Evolutionary conservation across 2,113 vertebrate genomes (phyloP).

Genomic region (Stegostoma tigrinum): DNA sequence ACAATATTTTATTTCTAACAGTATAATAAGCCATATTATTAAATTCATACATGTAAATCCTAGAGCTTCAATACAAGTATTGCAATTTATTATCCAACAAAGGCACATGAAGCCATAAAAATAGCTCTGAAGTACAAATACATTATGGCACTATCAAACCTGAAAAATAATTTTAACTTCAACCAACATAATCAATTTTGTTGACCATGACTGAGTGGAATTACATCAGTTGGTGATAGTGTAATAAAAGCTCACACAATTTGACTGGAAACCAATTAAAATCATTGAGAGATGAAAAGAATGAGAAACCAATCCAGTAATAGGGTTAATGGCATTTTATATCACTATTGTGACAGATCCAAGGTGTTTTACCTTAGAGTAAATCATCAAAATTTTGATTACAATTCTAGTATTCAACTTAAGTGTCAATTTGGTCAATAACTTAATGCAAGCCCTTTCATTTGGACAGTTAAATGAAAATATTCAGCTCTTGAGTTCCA

Average conservation of each 20-base stretch:
- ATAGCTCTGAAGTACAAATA: conserved; percentile 30
- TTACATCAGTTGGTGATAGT: neutral
- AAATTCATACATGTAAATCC: neutral
- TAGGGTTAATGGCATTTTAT: neutral
- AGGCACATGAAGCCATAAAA: conserved; percentile 23
- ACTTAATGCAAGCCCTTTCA: neutral
- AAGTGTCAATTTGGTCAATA: neutral
- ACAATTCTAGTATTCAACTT: neutral
- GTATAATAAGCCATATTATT: neutral
- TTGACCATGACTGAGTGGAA: neutral
- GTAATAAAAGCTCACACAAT: neutral
- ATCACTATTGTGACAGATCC: neutral
- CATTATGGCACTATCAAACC: neutral
- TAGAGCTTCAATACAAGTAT: conserved; percentile 9
- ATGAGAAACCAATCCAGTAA: neutral
- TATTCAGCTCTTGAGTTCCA: neutral
- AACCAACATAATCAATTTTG: neutral
- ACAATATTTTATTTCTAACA: conserved; percentile 9
- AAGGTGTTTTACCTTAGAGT: neutral
- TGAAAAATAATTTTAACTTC: neutral
- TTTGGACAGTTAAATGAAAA: neutral
- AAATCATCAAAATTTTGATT: neutral
- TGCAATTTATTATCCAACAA: neutral
- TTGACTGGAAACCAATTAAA: neutral
- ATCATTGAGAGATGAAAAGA: neutral